Evolutionary conservation across 2,113 vertebrate species (phyloP).

Genomic region (Noctilio leporinus): DNA sequence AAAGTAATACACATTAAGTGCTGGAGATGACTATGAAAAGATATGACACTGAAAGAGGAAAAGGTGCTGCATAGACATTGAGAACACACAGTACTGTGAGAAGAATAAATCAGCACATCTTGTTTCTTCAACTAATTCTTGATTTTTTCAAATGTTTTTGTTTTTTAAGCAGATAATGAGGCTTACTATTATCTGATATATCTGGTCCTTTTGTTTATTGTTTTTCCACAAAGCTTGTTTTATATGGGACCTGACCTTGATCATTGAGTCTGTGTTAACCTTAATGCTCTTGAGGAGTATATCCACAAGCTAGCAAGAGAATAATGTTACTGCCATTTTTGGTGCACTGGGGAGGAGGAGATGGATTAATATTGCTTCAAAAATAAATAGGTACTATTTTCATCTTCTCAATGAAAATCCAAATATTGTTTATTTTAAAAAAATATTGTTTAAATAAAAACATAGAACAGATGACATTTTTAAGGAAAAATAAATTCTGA

Average conservation of each 20-base stretch:
- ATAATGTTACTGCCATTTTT: not conserved
- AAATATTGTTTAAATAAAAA: slow-evolving; percentile 15
- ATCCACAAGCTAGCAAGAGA: not conserved
- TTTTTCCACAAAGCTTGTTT: not conserved
- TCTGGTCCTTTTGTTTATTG: not conserved
- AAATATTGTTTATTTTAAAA: not conserved
- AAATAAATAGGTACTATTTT: not conserved
- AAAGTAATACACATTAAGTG: not conserved
- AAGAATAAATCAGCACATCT: not conserved
- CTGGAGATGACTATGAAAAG: not conserved
- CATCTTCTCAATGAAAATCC: not conserved
- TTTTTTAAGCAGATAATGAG: not conserved
- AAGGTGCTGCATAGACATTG: not conserved
- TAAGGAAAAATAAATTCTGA: slow-evolving; percentile 1
- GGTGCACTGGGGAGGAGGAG: not conserved
- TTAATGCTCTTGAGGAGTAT: not conserved
- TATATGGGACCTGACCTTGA: not conserved
- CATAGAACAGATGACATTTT: not conserved
- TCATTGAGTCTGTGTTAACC: not conserved
- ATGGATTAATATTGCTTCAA: not conserved
- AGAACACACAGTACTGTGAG: not conserved
- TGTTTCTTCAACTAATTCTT: not conserved
- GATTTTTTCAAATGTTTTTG: not conserved
- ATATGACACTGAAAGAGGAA: not conserved
- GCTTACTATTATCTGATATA: not conserved